Percentiles rank a stretch among this genome's conserved stretches.
These are phyloP conservation scores for Drosophila prolongata DNA, from an alignment of 2,888 invertebrate species.

Conservation along the genomic window DNA sequence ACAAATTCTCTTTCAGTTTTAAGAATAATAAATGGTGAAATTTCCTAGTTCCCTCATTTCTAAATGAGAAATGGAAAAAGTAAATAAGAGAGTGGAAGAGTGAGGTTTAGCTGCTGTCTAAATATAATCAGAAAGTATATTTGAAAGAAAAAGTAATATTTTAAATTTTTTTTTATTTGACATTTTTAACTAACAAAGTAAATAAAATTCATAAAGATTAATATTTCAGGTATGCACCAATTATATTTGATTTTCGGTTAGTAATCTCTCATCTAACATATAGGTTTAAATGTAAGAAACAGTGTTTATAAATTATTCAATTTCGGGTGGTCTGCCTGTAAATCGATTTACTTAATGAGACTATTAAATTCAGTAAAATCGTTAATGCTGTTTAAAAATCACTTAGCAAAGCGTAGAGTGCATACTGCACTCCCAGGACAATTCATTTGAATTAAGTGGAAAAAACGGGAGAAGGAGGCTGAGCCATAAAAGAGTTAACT, in stretches of 20 bases:
- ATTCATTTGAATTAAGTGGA: slow-evolving; percentile 59
- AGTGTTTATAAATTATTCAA: no score
- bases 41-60: neutral
- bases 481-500: slow-evolving; percentile 59
- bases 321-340: neutral
- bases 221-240: no score
- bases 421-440: slow-evolving; percentile 25
- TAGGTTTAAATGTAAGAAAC: no score
- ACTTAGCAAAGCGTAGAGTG: slow-evolving; percentile 8
- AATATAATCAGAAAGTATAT: no score
- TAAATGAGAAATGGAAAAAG: neutral
- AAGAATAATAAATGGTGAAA: neutral
- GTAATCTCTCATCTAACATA: no score
- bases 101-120: no score
- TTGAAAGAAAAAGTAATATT: neutral
- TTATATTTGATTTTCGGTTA: no score
- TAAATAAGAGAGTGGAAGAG: no score
- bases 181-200: neutral
- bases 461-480: slow-evolving; percentile 30
- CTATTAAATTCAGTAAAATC: neutral
- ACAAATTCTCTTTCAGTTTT: slow-evolving; percentile 1
- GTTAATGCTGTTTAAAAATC: neutral
- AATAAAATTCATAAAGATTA: no score
- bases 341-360: neutral
- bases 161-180: neutral